Conservation (phyloP, 2,888 invertebrate genomes). For the Eretmocerus hayati region DNA sequence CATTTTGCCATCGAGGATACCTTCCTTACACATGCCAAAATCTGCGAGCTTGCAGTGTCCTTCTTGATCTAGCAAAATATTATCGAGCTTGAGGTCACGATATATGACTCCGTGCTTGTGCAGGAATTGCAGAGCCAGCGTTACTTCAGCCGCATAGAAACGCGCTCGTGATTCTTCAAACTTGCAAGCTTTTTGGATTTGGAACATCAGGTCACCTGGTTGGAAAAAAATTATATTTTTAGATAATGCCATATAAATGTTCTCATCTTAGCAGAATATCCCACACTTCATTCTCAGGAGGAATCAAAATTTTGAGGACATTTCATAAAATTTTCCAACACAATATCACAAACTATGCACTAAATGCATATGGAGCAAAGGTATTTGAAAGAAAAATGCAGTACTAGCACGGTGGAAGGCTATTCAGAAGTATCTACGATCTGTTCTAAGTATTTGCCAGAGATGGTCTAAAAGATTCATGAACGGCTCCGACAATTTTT, state of each 20-base stretch:
- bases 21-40: constrained; percentile 99
- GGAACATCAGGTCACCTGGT: constrained; percentile 89
- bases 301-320: too few species aligned
- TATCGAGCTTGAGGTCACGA: constrained; percentile 97
- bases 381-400: too few species aligned
- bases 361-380: too few species aligned
- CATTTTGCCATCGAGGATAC: constrained; percentile 78
- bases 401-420: too few species aligned
- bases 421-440: too few species aligned
- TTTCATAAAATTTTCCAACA: neutral
- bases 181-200: constrained; percentile 96
- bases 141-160: constrained; percentile 98
- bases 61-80: constrained; percentile 92
- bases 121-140: constrained; percentile 92
- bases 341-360: too few species aligned
- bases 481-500: neutral
- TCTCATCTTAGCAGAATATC: too few species aligned
- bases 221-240: too few species aligned
- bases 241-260: too few species aligned
- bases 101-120: constrained; percentile 97
- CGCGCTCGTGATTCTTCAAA: constrained; percentile 93
- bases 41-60: constrained; percentile 92
- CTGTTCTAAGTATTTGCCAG: neutral
- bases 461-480: neutral
- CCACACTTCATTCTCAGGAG: too few species aligned